Conservation (phyloP, 1,140 invertebrate genomes). For the Notospermus geniculatus region DNA sequence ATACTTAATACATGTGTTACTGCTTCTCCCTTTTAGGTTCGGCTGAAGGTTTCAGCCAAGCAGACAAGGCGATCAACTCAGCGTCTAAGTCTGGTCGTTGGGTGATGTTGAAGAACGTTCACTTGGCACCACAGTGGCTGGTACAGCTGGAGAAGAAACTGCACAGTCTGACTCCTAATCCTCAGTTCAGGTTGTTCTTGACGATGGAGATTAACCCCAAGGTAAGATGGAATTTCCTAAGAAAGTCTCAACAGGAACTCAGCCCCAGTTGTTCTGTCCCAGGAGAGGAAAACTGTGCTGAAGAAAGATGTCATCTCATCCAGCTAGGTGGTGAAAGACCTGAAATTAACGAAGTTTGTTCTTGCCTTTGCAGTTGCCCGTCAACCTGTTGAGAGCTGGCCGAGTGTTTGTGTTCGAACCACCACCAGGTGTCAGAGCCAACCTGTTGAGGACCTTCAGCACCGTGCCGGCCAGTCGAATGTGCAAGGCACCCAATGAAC, state of each 20-base stretch:
- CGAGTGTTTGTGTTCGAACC: conserved; percentile 98
- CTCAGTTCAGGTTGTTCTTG: conserved; percentile 72
- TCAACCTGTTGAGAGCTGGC: conserved; percentile 90
- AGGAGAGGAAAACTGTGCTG: too few relatives aligned
- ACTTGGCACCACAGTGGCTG: conserved; percentile 97
- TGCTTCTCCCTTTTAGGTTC: conserved; percentile 65
- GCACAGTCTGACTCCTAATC: conserved; percentile 90
- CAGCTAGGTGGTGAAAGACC: too few relatives aligned
- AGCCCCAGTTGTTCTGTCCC: too few relatives aligned
- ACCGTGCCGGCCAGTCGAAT: conserved; percentile 71
- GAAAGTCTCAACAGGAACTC: too few relatives aligned
- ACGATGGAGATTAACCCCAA: conserved; percentile 83
- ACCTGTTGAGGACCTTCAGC: conserved; percentile 91
- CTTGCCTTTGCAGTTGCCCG: conserved; percentile 71
- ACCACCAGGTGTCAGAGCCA: conserved; percentile 95
- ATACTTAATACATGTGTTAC: too few relatives aligned
- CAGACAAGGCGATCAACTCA: conserved; percentile 94
- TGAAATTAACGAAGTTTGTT: too few relatives aligned
- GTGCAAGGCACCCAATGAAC: conserved; percentile 77
- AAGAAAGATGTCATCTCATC: too few relatives aligned
- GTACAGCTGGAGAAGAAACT: conserved; percentile 98
- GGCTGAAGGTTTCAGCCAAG: conserved; percentile 98
- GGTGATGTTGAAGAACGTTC: conserved; percentile 99
- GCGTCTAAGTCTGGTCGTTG: conserved; percentile 95
- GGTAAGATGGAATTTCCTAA: conserved; percentile 37